Evolutionary conservation across 2,797 vertebrate species (phyloP), one percentile per base, ranked within the genome.

Genomic region (Semotilus atromaculatus): DNA sequence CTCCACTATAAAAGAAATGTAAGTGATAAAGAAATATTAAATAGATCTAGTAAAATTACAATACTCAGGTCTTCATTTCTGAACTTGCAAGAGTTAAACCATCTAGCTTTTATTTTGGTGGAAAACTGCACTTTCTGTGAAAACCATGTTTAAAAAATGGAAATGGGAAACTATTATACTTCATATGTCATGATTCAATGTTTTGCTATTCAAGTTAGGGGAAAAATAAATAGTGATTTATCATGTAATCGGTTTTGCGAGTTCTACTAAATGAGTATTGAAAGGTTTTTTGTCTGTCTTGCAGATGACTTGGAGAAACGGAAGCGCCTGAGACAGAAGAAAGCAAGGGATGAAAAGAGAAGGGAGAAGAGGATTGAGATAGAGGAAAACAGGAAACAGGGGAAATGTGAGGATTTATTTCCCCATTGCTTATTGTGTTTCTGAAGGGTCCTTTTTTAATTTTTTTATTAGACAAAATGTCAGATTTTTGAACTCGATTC

Each of bases 301-400:
- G 82, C 89, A 99, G 98, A 98, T 90, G 98, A 99, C 86, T 94
- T 99, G 89, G 97, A 99, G 90, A 99, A 97, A 92, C 95, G 98
- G 89, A 97, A 95, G 88, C 97, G 95, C 23, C 93, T 97, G n/a
- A 96, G 98, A 87, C 97, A 98, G 94, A 98, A 98, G 93, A 99
- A 99, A 78, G 97, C 93, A 5, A 96, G 97, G 10, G 98, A 99
- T 85, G 98, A 99, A 72, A 96, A 97, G 18, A 96, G 98, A 62
- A 93, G 97, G 10, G 98, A 99, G 87, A 97, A 94, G 83, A 95
- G 97, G 58, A 99, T 99, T 90, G 98, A 99, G 91, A 97, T 99
- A 0, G 98, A 99, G 88, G 98, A 99, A 88, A 98, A 98, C 93
- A 96, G 96, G 93, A 99, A 97, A 89, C 98, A 99, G 91, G 98